These are phyloP conservation scores for Eupithecia subfuscata DNA, from an alignment of 2,888 invertebrate genomes.

Conservation along the genomic window DNA sequence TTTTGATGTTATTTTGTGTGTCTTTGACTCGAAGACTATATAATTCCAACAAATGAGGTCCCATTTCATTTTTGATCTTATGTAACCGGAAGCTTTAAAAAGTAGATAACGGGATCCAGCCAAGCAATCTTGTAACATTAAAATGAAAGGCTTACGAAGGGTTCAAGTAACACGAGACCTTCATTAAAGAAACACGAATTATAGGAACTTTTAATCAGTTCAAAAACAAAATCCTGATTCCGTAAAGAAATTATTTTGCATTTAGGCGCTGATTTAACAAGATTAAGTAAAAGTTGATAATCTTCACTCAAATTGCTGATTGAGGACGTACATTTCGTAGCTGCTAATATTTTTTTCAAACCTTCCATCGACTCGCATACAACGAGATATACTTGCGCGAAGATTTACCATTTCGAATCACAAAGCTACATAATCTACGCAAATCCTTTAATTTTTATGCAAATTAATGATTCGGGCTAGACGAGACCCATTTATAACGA, in stretches of 20 bases:
- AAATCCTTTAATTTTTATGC: neutral
- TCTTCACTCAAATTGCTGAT: neutral
- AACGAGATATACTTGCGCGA: neutral
- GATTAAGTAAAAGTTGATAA: constrained; percentile 7
- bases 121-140: constrained; percentile 46
- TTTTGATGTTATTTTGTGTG: neutral
- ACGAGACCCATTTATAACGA: neutral
- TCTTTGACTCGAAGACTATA: neutral
- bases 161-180: constrained; percentile 52
- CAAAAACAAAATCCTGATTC: constrained; percentile 41
- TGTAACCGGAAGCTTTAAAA: constrained; percentile 25
- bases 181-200: constrained; percentile 54
- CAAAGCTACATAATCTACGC: neutral
- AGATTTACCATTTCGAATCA: neutral
- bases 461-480: neutral
- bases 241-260: constrained; percentile 34
- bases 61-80: constrained; percentile 13
- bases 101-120: constrained; percentile 38
- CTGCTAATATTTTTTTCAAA: neutral
- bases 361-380: neutral
- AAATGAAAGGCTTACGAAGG: constrained; percentile 48
- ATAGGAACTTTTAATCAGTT: constrained; percentile 48
- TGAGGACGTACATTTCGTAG: neutral
- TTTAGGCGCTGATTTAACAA: constrained; percentile 28
- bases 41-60: neutral